Evolutionary conservation across 2,113 vertebrate species (phyloP), one percentile per base, ranked within the genome.

Genomic region (Lycocorax pyrrhopterus): DNA sequence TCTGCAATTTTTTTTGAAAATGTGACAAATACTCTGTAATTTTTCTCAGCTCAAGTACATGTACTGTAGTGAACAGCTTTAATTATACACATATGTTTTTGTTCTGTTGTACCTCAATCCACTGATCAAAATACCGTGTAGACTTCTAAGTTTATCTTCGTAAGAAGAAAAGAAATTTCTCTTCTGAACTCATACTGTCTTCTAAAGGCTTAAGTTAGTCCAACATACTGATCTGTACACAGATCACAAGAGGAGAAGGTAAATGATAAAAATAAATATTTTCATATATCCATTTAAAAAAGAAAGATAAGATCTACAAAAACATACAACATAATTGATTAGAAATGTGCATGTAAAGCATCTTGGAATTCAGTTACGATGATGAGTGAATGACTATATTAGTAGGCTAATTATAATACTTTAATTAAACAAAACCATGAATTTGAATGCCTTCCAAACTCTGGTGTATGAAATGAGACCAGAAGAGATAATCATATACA

Each of bases 41-140:
- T 89, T 69, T 90, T 78, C 17, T 51, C 72, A 46, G 16, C 22
- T 75, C 4, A 43, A 32, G 2, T 60, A 29, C 6, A 55, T 13
- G 53, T 17, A 58, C 2, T 67, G 5, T 52, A 19, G 32, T 32
- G 5, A 68, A 20, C 37, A 47, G 0, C 53, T 81, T 71, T 78
- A 56, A 32, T 30, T 43, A 4, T 10, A 37, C 6, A 0, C 3
- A 3, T 9, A 9, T 23, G 39, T 62, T 66, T 25, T 41, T 4
- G 0, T 66, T 64, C 25, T 43, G 1, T 39, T 73, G 14, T 67
- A 46, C 4, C 3, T 17, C 7, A 76, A 32, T 56, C 2, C 16
- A 21, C 25, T 62, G 22, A 76, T 29, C 14, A 60, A 82, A 80
- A 72, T 53, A 43, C 16, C 5, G 64, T 18, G 6, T 20, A 49